phyloP scores from a whole-genome alignment of 2,888 invertebrate species.

The Andrena trimmerana region DNA sequence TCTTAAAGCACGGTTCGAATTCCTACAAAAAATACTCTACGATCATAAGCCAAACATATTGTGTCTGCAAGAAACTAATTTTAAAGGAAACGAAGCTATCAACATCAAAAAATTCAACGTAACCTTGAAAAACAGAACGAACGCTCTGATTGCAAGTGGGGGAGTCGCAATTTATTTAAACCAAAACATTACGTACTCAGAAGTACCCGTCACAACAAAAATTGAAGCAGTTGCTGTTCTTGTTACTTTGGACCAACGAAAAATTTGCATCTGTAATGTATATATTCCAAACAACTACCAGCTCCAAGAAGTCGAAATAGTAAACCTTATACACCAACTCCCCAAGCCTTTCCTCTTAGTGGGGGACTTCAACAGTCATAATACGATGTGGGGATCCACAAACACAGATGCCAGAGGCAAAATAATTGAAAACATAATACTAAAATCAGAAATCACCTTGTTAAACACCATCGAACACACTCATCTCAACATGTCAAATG shows the following conservation, averaged over 20 bases:
- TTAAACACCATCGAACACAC: background rate
- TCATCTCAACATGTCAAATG: constrained; percentile 10
- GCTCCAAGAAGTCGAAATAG: background rate
- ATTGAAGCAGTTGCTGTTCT: background rate
- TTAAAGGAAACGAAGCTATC: too few relatives aligned
- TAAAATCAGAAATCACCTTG: background rate
- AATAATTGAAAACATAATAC: background rate
- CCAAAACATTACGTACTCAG: too few relatives aligned
- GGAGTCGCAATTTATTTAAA: too few relatives aligned
- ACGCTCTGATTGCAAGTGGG: too few relatives aligned
- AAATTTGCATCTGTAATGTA: constrained; percentile 16
- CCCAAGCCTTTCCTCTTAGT: background rate
- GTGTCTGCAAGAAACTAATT: too few relatives aligned
- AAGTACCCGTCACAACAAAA: background rate
- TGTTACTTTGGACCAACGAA: background rate
- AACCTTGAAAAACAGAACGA: too few relatives aligned
- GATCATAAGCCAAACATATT: too few relatives aligned
- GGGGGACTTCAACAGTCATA: constrained; percentile 8
- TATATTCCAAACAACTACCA: background rate
- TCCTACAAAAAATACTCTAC: background rate
- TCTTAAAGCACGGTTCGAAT: background rate
- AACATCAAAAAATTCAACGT: too few relatives aligned
- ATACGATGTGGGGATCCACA: background rate
- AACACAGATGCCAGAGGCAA: background rate
- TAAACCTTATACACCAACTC: background rate